These are phyloP conservation scores for Drosophila lutescens DNA, from an alignment of 2,888 invertebrate species.

Conservation along the genomic window DNA sequence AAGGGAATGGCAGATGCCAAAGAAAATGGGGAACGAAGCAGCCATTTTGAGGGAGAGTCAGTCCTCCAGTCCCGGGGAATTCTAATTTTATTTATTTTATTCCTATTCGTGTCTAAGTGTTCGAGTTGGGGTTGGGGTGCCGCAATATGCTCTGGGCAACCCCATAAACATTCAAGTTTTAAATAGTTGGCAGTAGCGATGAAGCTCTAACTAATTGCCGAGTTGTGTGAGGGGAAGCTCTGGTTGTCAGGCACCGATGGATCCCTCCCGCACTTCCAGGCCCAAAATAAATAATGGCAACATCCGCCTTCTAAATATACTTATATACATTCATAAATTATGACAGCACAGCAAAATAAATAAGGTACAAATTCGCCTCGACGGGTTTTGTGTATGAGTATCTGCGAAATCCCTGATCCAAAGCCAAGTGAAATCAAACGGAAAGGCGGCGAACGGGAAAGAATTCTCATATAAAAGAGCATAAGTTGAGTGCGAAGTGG, in stretches of 20 bases:
- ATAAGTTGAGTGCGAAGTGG: conserved; percentile 66
- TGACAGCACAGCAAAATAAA: conserved; percentile 66
- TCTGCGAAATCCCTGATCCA: conserved; percentile 35
- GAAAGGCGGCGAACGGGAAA: conserved; percentile 64
- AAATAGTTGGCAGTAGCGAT: conserved; percentile 18
- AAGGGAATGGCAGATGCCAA: conserved; percentile 40
- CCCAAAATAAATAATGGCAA: conserved; percentile 26
- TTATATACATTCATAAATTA: conserved; percentile 66
- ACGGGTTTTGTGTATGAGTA: conserved; percentile 48
- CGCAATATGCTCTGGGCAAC: conserved; percentile 42
- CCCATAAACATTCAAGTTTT: conserved; percentile 20
- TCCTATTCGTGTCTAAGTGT: conserved; percentile 76
- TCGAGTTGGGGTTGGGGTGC: conserved; percentile 46
- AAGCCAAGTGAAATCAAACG: conserved; percentile 67
- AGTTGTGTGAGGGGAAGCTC: background rate
- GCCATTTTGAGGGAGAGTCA: conserved; percentile 3
- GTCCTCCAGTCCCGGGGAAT: conserved; percentile 22
- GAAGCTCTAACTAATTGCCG: conserved; percentile 20
- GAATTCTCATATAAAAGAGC: conserved; percentile 66
- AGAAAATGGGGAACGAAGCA: conserved; percentile 10
- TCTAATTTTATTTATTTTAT: conserved; percentile 79
- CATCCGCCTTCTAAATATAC: background rate
- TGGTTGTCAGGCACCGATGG: conserved; percentile 7
- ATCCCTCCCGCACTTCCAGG: conserved; percentile 30
- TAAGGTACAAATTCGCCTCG: conserved; percentile 70